A percentile compares a stretch with the other conserved stretches of the same genome.
These are phyloP conservation scores for Chinchilla lanigera DNA, from an alignment of 2,113 vertebrate genomes.

Conservation along the genomic window DNA sequence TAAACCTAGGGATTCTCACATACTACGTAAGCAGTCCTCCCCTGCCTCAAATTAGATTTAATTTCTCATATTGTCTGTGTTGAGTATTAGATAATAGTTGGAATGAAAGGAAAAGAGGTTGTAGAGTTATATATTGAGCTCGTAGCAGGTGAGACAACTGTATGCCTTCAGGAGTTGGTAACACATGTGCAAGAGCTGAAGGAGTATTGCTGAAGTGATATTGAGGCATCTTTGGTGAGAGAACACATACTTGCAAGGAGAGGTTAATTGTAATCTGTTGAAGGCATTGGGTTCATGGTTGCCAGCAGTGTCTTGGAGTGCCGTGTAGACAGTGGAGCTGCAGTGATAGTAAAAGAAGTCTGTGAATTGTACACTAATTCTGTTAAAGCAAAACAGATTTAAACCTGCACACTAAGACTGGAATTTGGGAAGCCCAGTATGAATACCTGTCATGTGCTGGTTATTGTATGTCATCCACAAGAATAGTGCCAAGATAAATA, in stretches of 20 bases:
- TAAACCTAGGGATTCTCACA: background rate
- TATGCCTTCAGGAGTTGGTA: background rate
- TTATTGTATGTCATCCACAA: background rate
- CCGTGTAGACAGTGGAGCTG: background rate
- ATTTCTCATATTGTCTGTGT: background rate
- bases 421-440: background rate
- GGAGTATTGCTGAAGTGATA: background rate
- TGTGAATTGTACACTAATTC: constrained; percentile 4
- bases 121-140: background rate
- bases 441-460: background rate
- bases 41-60: background rate
- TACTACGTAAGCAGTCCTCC: background rate
- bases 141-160: background rate
- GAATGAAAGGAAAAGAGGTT: background rate
- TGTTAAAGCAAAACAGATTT: constrained; percentile 18
- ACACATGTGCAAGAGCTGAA: background rate
- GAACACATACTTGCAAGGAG: background rate
- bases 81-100: background rate
- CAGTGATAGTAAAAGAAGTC: background rate
- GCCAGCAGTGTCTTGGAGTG: background rate
- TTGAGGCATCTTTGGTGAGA: background rate
- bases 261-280: background rate
- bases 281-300: background rate
- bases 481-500: background rate
- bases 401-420: background rate